phyloP scores from a whole-genome alignment of 2,888 invertebrate genomes.

The Stratiomys singularior region DNA sequence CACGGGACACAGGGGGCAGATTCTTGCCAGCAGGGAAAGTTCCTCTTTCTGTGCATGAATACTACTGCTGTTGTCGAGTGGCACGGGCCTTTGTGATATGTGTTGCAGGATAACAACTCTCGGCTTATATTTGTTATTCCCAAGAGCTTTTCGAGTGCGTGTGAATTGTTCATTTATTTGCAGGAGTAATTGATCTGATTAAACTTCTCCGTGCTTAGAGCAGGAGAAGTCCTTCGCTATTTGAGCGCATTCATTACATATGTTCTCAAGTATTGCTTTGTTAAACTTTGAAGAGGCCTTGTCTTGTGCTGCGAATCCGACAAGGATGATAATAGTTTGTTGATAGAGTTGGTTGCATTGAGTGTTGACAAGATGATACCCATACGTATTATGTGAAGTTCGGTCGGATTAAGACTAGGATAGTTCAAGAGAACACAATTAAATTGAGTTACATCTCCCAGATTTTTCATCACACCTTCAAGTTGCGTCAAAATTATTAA shows the following conservation, averaged over 20 bases:
- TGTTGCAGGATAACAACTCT: slow-evolving; percentile 33
- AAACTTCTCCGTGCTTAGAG: slow-evolving; percentile 42
- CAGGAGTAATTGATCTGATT: slow-evolving; percentile 52
- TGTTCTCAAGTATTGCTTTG: slow-evolving; percentile 28
- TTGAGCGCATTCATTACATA: slow-evolving; percentile 32
- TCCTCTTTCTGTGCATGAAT: slow-evolving; percentile 3
- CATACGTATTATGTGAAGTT: not conserved
- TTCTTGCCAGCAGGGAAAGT: slow-evolving; percentile 28
- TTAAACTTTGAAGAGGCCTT: slow-evolving; percentile 35
- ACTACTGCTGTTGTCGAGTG: not conserved
- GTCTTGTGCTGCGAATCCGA: not conserved
- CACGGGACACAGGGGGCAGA: not conserved
- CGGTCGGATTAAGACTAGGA: not conserved
- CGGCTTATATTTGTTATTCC: slow-evolving; percentile 36
- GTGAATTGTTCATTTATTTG: slow-evolving; percentile 51
- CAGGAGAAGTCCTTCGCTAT: slow-evolving; percentile 13
- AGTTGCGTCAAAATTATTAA: no score
- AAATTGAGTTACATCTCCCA: no score
- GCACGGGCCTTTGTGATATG: slow-evolving; percentile 9
- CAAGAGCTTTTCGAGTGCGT: slow-evolving; percentile 48
- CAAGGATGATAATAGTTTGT: slow-evolving; percentile 18
- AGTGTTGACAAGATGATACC: slow-evolving; percentile 16
- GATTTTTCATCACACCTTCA: no score
- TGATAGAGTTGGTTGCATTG: not conserved
- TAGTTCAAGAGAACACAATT: not conserved